These are phyloP conservation scores for Sympetrum striolatum DNA, from an alignment of 2,888 invertebrate species.

Conservation along the genomic window DNA sequence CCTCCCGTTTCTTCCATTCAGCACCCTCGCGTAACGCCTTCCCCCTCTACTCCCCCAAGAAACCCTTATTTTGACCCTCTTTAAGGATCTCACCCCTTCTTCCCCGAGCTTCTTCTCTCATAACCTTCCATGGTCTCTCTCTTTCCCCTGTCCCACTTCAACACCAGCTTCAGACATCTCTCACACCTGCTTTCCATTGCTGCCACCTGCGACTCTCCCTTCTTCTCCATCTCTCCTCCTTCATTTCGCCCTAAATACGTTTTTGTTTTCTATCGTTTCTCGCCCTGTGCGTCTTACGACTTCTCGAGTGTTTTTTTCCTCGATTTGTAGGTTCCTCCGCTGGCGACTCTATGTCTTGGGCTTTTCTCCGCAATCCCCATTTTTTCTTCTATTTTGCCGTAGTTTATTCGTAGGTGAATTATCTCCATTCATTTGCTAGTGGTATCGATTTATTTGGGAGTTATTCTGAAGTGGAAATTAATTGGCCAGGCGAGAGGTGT, in stretches of 20 bases:
- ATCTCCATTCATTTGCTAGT: no score
- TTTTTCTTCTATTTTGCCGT: no score
- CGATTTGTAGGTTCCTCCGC: no score
- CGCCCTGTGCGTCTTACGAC: no score
- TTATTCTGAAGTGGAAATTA: no score
- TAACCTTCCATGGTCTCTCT: background rate
- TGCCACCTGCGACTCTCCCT: background rate
- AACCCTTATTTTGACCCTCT: background rate
- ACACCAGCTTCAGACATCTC: constrained; percentile 29
- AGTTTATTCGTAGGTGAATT: no score
- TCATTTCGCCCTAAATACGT: background rate
- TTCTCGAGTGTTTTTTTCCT: no score
- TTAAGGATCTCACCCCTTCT: background rate
- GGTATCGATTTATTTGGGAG: no score
- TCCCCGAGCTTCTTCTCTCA: background rate
- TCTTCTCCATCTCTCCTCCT: background rate
- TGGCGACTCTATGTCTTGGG: no score
- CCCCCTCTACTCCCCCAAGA: background rate
- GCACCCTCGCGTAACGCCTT: background rate
- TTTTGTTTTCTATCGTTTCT: background rate
- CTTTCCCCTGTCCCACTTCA: background rate
- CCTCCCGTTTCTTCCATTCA: background rate
- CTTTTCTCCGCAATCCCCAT: no score
- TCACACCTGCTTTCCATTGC: constrained; percentile 16
- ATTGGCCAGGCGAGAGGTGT: no score